Evolutionary conservation across 2,797 vertebrate genomes (phyloP).

Genomic region (Brachyrhaphis roseni): DNA sequence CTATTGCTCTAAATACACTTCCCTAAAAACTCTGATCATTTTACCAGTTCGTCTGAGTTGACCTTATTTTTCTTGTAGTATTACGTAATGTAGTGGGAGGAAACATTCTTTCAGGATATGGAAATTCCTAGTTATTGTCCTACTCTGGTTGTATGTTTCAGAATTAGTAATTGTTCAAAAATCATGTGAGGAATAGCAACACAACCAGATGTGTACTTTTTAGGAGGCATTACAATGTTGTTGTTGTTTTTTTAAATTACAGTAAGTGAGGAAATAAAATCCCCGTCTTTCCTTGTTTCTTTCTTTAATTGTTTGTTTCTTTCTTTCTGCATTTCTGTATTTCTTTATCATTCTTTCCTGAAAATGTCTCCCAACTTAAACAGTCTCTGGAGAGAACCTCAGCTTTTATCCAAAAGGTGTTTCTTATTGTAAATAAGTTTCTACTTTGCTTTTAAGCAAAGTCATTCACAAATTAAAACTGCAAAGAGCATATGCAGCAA

Average conservation of each 20-base stretch:
- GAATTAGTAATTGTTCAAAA: background rate
- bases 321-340: no score
- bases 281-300: no score
- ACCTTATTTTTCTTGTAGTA: background rate
- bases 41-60: background rate
- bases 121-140: background rate
- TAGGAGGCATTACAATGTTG: background rate
- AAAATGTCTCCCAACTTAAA: background rate
- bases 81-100: background rate
- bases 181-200: background rate
- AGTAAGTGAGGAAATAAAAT: background rate
- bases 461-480: background rate
- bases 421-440: background rate
- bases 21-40: no score
- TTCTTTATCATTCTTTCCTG: no score
- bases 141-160: background rate
- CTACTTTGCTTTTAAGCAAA: background rate
- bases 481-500: background rate
- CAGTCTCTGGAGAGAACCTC: background rate
- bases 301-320: no score
- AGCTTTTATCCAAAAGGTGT: background rate
- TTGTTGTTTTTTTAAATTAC: background rate
- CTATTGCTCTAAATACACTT: background rate
- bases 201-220: background rate
- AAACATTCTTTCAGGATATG: background rate